A percentile compares a stretch with the other conserved stretches of the same genome.
phyloP scores from a whole-genome alignment of 2,113 vertebrate genomes.

The Thalassarche chlororhynchos region DNA sequence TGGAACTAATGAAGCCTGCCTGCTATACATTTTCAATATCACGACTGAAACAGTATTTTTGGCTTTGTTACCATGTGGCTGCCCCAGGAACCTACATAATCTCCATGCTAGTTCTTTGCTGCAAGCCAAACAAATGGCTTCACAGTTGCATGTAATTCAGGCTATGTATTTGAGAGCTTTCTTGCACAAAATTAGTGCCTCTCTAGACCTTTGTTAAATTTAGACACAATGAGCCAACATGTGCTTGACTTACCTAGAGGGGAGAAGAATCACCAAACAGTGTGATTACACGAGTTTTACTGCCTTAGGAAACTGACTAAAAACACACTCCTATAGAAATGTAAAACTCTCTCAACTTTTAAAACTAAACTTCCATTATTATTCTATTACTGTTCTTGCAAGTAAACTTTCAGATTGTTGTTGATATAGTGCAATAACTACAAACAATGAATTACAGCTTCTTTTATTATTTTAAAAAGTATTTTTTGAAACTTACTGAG shows the following conservation, averaged over 20 bases:
- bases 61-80: not conserved
- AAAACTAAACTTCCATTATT: not conserved
- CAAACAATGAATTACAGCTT: not conserved
- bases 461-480: not conserved
- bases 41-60: not conserved
- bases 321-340: not conserved
- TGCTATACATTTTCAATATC: not conserved
- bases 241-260: not conserved
- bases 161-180: not conserved
- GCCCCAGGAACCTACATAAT: not conserved
- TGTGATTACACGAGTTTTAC: not conserved
- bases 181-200: not conserved
- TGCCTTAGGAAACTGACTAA: not conserved
- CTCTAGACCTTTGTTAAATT: not conserved
- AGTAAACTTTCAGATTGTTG: not conserved
- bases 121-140: not conserved
- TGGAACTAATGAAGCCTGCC: not conserved
- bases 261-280: not conserved
- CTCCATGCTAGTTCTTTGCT: not conserved
- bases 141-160: not conserved
- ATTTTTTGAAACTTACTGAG: constrained; percentile 85
- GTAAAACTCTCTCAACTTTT: not conserved
- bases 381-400: not conserved
- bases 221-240: not conserved
- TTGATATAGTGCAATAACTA: not conserved